These are phyloP conservation scores for Heliocidaris erythrogramma DNA, from an alignment of 35 echinoderm and acorn worm genomes.

Conservation along the genomic window DNA sequence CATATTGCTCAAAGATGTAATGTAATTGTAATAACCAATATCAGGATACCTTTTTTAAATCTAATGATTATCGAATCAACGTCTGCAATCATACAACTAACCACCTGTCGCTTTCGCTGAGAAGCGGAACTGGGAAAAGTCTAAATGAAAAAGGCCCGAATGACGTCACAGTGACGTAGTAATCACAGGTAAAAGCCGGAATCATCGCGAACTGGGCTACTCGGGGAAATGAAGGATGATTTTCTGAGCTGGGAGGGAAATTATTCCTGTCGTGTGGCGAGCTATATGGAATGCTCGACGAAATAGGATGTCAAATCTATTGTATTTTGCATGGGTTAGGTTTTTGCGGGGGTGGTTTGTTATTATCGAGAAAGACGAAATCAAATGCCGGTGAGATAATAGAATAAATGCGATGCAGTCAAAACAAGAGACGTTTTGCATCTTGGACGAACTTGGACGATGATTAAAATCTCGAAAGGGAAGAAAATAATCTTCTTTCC, in stretches of 20 bases:
- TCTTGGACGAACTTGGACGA: not conserved
- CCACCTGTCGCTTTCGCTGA: not conserved
- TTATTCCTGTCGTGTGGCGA: not conserved
- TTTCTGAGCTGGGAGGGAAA: not conserved
- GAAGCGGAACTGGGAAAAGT: not conserved
- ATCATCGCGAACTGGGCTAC: not conserved
- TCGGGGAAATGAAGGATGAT: not conserved
- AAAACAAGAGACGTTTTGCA: not conserved
- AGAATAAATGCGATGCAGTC: not conserved
- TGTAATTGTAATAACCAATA: no score
- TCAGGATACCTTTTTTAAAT: no score
- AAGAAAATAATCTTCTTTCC: not conserved
- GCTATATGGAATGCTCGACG: not conserved
- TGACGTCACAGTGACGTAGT: not conserved
- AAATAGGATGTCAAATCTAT: not conserved
- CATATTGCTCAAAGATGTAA: no score
- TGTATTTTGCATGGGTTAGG: not conserved
- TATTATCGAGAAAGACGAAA: not conserved
- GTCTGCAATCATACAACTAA: not conserved
- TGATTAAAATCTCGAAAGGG: not conserved
- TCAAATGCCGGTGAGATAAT: not conserved
- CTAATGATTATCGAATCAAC: not conserved
- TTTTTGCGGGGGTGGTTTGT: not conserved
- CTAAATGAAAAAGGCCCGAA: not conserved
- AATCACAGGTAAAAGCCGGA: not conserved